phyloP scores from a whole-genome alignment of 2,888 invertebrate genomes.

The Pantelozetes paolii region DNA sequence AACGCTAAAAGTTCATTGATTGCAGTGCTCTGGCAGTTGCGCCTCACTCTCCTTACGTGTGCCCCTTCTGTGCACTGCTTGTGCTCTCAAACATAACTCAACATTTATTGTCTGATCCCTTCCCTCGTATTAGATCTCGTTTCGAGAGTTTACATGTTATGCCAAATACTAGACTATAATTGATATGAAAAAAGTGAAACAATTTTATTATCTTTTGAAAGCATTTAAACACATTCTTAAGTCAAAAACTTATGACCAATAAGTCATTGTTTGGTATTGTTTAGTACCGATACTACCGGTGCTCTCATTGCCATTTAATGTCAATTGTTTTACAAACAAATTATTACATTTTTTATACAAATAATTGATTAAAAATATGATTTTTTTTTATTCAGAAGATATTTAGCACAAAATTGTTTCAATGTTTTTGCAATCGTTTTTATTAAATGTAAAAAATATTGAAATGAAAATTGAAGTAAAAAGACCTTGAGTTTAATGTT shows the following conservation, averaged over 20 bases:
- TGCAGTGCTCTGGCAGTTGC: background rate
- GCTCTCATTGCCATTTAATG: background rate
- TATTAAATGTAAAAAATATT: background rate
- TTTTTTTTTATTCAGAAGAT: too few relatives aligned
- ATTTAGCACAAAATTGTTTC: background rate
- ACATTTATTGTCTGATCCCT: background rate
- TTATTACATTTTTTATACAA: too few relatives aligned
- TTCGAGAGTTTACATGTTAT: background rate
- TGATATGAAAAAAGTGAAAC: background rate
- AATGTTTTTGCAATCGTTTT: background rate
- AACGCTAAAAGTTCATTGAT: constrained; percentile 9
- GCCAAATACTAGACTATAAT: background rate
- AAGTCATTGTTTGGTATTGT: background rate
- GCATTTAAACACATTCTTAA: background rate
- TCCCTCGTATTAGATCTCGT: background rate
- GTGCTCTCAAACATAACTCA: background rate
- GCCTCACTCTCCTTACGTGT: background rate
- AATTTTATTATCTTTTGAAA: background rate
- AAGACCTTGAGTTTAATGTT: too few relatives aligned
- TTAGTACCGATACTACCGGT: background rate
- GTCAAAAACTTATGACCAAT: background rate
- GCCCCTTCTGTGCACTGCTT: background rate
- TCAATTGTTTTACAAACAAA: too few relatives aligned
- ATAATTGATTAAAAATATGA: too few relatives aligned
- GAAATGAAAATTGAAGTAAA: too few relatives aligned